Conservation (phyloP, 2,113 vertebrate species). For the Tachysurus fulvidraco region DNA sequence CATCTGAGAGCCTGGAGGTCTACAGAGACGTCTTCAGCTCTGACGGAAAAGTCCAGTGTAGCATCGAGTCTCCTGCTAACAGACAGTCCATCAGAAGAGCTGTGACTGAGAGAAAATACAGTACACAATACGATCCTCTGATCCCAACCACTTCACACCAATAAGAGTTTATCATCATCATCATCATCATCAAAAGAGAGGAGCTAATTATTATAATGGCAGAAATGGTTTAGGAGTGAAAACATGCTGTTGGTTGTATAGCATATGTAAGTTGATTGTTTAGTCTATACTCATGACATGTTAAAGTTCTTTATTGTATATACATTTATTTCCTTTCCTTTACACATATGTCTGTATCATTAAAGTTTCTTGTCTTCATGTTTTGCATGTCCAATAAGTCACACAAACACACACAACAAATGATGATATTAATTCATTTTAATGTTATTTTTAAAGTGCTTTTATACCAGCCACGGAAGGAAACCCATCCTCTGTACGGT, state of each 20-base stretch:
- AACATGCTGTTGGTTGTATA: not conserved
- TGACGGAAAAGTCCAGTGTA: not conserved
- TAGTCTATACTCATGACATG: not conserved
- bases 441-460: no score
- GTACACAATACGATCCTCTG: conserved; percentile 49
- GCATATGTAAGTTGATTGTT: not conserved
- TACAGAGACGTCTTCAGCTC: conserved; percentile 64
- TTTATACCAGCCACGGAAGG: no score
- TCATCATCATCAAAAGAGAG: not conserved
- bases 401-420: not conserved
- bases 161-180: not conserved
- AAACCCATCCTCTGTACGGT: no score
- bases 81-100: conserved; percentile 59
- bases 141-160: not conserved
- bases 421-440: no score
- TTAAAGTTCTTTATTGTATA: not conserved
- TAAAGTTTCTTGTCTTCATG: not conserved
- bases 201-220: not conserved
- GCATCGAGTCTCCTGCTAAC: not conserved
- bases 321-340: not conserved
- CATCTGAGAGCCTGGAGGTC: conserved; percentile 71
- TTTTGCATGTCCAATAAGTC: not conserved
- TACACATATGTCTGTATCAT: not conserved
- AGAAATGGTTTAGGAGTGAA: not conserved
- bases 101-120: conserved; percentile 53